Base-by-base conservation (phyloP, 2,888 invertebrate genomes). In the Hemistola chrysoprasaria region DNA sequence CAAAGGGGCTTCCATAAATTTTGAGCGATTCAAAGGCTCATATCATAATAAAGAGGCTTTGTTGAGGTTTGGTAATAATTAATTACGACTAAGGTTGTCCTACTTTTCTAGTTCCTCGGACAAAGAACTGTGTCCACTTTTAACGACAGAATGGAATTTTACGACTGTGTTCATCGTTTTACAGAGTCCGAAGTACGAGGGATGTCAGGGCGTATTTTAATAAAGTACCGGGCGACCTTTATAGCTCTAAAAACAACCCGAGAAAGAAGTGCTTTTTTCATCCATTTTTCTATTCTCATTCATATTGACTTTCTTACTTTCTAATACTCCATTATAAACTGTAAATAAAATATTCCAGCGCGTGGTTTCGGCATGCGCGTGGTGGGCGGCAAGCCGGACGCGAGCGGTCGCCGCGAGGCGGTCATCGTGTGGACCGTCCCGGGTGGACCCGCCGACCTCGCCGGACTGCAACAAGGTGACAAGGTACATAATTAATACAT, bases 291-390 rank as follows among this genome's bases (percentile, higher is more conserved):
- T n/a, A n/a, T n/a, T n/a, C n/a, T n/a, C n/a, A n/a, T 16, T 3
- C 16, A 16, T 16, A 3, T 16, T 3, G 16, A 3, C 4, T 16
- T 16, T 16, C 4, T 4, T 16, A 3, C 16, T 16, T 16, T 16
- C 16, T 16, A 16, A 4, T n/a, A 26, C 6, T 34, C 25, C 9
- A 6, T n/a, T 21, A 6, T 3, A 25, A 20, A 11, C 2, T 22
- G 3, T 9, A 7, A 8, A 32, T 8, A 11, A 10, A 16, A 7
- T 24, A 20, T 36, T 34, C 43, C 80, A 95, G 95, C 96, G 53
- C 93, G 96, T 56, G 97, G 97, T 41, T 96, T 97, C 70, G 98
- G 98, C 21, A 96, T 98, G 96, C 92, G 97, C 50, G 96, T 98
- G 11, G 97, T 97, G 28, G 98, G 97, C 8, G 98, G 98, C 16